These are phyloP conservation scores for Epiblema foenella DNA, from an alignment of 2,888 invertebrate species.

Conservation along the genomic window DNA sequence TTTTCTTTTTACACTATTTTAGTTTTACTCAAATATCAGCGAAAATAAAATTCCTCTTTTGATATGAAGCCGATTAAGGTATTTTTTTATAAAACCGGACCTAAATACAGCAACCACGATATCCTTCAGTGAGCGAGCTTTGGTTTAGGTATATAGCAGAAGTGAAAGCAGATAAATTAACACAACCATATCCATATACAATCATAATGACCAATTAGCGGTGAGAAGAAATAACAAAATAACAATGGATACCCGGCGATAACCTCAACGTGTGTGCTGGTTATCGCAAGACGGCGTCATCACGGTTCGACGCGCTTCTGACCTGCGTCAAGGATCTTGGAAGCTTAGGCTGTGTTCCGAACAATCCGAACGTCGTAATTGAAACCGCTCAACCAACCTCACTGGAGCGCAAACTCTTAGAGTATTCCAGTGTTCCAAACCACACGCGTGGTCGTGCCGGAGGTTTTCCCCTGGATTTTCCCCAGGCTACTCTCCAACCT, in stretches of 20 bases:
- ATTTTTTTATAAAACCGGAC: background rate
- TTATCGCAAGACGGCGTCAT: slow-evolving; percentile 46
- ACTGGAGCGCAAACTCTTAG: too few species aligned
- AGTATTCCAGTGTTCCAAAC: too few species aligned
- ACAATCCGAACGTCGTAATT: too few species aligned
- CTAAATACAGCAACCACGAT: background rate
- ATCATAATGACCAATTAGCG: slow-evolving; percentile 7
- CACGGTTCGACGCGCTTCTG: background rate
- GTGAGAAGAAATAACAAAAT: slow-evolving; percentile 22
- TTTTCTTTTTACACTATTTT: too few species aligned
- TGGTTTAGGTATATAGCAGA: background rate
- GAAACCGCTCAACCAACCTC: too few species aligned
- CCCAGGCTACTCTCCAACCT: too few species aligned
- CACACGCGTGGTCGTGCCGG: too few species aligned
- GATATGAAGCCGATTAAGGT: too few species aligned
- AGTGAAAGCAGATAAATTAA: background rate
- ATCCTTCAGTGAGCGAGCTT: background rate
- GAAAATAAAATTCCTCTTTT: too few species aligned
- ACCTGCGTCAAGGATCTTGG: slow-evolving; percentile 47
- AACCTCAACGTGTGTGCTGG: slow-evolving; percentile 46
- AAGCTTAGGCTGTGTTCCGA: background rate
- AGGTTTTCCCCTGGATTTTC: too few species aligned
- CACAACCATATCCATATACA: background rate
- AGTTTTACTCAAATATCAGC: too few species aligned
- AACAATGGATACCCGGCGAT: slow-evolving; percentile 43